Percentiles rank a stretch among this genome's conserved stretches.
Conservation (phyloP, 2,797 vertebrate species). For the Hyperoplus lanceolatus region DNA sequence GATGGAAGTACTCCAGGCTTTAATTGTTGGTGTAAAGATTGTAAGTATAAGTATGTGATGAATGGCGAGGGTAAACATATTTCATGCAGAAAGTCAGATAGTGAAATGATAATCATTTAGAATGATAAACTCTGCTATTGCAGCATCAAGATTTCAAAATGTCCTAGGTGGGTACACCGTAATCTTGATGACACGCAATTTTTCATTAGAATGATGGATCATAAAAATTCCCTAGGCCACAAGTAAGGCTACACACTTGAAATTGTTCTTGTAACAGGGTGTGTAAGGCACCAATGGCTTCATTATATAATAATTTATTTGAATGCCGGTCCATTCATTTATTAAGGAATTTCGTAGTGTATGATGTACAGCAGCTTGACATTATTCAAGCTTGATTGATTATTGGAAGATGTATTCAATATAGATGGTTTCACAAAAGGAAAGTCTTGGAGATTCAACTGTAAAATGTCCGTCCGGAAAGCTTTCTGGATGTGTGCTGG, state of each 20-base stretch:
- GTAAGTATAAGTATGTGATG: not conserved
- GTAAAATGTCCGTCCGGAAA: not conserved
- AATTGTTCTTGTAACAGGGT: not conserved
- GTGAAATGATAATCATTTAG: not conserved
- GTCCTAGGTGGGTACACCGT: not conserved
- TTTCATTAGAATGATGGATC: conserved; percentile 9
- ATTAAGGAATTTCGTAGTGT: not conserved
- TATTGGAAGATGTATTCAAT: no score
- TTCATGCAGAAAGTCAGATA: not conserved
- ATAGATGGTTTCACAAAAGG: no score
- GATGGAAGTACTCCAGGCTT: not conserved
- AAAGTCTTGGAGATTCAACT: not conserved
- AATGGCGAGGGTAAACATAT: conserved; percentile 7
- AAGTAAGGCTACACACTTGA: not conserved
- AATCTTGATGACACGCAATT: not conserved
- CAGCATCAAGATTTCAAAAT: conserved; percentile 17
- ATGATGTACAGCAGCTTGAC: not conserved
- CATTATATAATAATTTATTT: not conserved
- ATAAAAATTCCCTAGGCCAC: not conserved
- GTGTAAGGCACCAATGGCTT: not conserved
- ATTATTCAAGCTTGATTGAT: no score
- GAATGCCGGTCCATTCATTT: not conserved
- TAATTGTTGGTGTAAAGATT: conserved; percentile 1
- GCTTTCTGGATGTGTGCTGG: not conserved
- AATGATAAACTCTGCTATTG: not conserved